phyloP scores from a whole-genome alignment of 2,113 vertebrate genomes.

The Ophthalmolycus amberensis region DNA sequence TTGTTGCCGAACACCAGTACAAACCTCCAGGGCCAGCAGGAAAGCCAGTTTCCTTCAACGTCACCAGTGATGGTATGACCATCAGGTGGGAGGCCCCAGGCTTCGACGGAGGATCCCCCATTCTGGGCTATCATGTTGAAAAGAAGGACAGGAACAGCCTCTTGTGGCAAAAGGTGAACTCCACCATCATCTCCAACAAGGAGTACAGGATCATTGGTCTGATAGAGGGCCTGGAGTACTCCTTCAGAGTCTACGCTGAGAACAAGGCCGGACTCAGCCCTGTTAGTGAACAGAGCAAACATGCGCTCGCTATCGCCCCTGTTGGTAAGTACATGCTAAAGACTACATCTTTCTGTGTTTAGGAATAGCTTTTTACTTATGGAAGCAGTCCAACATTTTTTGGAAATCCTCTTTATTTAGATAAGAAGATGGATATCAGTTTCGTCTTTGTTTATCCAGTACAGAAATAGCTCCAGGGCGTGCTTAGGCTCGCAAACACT shows the following conservation, averaged over 20 bases:
- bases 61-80: conserved; percentile 96
- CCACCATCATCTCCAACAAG: conserved; percentile 89
- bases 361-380: background rate
- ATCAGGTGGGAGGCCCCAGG: conserved; percentile 95
- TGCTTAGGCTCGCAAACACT: background rate
- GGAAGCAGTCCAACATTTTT: background rate
- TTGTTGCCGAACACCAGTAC: conserved; percentile 95
- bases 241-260: conserved; percentile 95
- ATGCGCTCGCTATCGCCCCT: conserved; percentile 92
- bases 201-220: conserved; percentile 95
- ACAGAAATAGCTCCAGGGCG: background rate
- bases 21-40: conserved; percentile 94
- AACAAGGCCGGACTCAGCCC: conserved; percentile 93
- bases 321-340: conserved; percentile 90
- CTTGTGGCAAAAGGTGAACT: conserved; percentile 95
- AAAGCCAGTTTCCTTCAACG: conserved; percentile 93
- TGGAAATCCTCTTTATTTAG: background rate
- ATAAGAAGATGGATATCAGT: background rate
- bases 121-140: conserved; percentile 95
- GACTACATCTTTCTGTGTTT: background rate
- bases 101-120: conserved; percentile 95
- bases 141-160: conserved; percentile 99
- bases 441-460: background rate
- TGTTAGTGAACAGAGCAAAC: conserved; percentile 95
- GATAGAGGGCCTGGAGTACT: conserved; percentile 96